Percentiles rank a stretch among this genome's conserved stretches.
phyloP scores from a whole-genome alignment of 1,140 invertebrate species.

The Oncopodura yosiiana region DNA sequence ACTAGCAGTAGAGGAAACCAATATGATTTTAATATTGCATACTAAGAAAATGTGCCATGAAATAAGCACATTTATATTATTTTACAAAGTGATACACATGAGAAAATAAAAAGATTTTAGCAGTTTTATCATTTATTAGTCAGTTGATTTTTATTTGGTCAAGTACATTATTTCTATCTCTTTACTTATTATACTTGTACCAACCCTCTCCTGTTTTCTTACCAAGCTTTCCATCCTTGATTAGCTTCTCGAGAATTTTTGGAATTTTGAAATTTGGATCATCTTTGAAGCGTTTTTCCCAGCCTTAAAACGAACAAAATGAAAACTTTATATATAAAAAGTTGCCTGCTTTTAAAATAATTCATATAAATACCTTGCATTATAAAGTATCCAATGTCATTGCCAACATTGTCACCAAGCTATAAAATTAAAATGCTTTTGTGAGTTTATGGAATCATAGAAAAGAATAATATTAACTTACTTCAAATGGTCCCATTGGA shows the following conservation, averaged over 20 bases:
- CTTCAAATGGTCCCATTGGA: conserved; percentile 78
- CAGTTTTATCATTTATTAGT: too few relatives aligned
- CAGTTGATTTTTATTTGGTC: too few relatives aligned
- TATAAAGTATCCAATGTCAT: conserved; percentile 44
- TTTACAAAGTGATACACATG: too few relatives aligned
- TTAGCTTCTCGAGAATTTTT: conserved; percentile 57
- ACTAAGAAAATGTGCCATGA: conserved; percentile 12
- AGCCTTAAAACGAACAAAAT: conserved; percentile 46
- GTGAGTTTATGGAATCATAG: too few relatives aligned
- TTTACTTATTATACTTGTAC: conserved; percentile 70
- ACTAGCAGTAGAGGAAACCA: conserved; percentile 9
- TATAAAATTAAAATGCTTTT: too few relatives aligned
- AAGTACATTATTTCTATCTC: too few relatives aligned
- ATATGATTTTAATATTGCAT: conserved; percentile 17
- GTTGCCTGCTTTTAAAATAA: not conserved
- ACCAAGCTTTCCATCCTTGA: conserved; percentile 70
- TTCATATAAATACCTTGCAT: not conserved
- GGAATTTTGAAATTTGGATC: conserved; percentile 61
- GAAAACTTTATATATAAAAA: not conserved
- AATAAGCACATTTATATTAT: too few relatives aligned
- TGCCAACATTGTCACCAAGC: conserved; percentile 65
- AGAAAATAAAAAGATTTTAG: too few relatives aligned
- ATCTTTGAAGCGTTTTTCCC: conserved; percentile 66
- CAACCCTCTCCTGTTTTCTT: conserved; percentile 77
- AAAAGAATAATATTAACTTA: too few relatives aligned